phyloP scores from a whole-genome alignment of 2,888 invertebrate genomes.

The Diarsia brunnea region DNA sequence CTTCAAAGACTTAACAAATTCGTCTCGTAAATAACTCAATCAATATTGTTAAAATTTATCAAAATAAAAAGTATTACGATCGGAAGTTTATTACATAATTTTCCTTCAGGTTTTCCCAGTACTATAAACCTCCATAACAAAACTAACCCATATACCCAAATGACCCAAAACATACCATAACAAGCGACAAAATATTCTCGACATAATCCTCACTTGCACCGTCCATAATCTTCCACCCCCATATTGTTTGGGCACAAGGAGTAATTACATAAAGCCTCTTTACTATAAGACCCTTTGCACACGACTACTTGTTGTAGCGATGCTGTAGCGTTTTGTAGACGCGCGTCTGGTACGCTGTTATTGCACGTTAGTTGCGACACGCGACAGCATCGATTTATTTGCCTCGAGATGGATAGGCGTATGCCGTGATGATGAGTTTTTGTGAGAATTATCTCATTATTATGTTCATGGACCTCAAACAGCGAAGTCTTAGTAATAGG shows the following conservation, averaged over 20 bases:
- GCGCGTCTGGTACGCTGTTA: too few relatives aligned
- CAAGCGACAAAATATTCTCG: constrained; percentile 24
- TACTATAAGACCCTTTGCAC: not conserved
- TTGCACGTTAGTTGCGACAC: not conserved
- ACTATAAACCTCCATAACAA: too few relatives aligned
- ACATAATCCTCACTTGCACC: constrained; percentile 23
- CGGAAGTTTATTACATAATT: too few relatives aligned
- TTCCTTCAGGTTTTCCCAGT: not conserved
- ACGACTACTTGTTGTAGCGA: not conserved
- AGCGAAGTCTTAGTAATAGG: too few relatives aligned
- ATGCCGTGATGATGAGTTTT: not conserved
- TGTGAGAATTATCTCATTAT: too few relatives aligned
- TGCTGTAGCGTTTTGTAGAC: not conserved
- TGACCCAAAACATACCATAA: constrained; percentile 15
- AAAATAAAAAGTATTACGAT: not conserved
- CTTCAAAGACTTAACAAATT: not conserved
- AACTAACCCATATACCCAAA: not conserved
- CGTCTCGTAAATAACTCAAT: not conserved
- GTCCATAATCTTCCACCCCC: constrained; percentile 23
- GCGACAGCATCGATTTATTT: not conserved
- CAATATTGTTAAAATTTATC: not conserved
- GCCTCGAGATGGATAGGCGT: not conserved
- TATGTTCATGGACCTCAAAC: too few relatives aligned
- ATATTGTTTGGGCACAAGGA: constrained; percentile 37
- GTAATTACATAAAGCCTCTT: constrained; percentile 45